phyloP scores from a whole-genome alignment of 2,888 invertebrate species.

The Stenichneumon culpator region DNA sequence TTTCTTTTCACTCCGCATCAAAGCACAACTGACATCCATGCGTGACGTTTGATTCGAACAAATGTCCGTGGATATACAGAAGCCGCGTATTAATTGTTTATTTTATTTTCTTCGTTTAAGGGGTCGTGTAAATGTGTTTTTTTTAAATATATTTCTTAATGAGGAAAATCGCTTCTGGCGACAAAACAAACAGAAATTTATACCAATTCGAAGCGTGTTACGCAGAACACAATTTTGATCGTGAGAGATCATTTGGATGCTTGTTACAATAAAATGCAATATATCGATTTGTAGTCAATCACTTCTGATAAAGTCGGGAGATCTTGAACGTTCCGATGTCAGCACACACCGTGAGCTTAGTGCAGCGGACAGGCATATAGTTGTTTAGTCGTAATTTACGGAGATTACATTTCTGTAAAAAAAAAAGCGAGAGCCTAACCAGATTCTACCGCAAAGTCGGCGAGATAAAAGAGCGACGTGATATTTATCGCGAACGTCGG shows the following conservation, averaged over 20 bases:
- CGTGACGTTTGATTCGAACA: conserved; percentile 34
- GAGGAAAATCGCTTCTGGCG: background rate
- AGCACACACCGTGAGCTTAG: background rate
- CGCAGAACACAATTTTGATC: conserved; percentile 24
- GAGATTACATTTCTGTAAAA: conserved; percentile 12
- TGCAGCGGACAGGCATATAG: background rate
- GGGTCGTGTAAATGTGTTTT: background rate
- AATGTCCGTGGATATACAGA: conserved; percentile 20
- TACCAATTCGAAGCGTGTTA: conserved; percentile 10
- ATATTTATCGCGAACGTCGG: conserved; percentile 18
- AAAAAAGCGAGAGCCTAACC: background rate
- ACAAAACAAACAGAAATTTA: background rate
- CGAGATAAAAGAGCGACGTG: conserved; percentile 18
- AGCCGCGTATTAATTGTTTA: background rate
- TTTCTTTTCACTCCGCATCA: conserved; percentile 22
- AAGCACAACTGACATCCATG: conserved; percentile 36
- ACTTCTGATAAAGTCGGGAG: background rate
- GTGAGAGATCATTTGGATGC: conserved; percentile 15
- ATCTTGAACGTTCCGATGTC: background rate
- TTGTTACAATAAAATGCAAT: conserved; percentile 21
- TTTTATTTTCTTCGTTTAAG: background rate
- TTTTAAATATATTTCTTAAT: background rate
- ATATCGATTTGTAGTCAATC: conserved; percentile 5
- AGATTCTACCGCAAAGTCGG: conserved; percentile 28
- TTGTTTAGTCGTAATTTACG: conserved; percentile 10